phyloP scores from a whole-genome alignment of 2,113 vertebrate species.

The Hypocryptadius cinnamomeus region DNA sequence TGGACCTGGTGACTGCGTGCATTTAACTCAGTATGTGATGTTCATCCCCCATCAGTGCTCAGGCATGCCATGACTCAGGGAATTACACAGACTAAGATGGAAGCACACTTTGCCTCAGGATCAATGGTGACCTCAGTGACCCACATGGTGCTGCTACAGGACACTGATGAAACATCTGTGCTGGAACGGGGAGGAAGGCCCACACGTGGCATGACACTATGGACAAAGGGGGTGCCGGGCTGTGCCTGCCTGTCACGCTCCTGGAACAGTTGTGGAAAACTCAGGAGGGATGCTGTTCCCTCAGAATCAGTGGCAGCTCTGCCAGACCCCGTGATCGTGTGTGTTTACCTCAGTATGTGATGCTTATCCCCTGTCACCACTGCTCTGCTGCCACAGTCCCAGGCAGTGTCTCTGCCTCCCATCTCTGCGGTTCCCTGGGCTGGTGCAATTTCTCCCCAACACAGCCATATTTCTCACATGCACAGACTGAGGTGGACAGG shows the following conservation, averaged over 20 bases:
- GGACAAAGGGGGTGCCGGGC: not conserved
- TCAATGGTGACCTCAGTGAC: not conserved
- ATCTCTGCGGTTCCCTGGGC: not conserved
- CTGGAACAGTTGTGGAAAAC: not conserved
- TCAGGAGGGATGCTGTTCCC: not conserved
- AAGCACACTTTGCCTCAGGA: not conserved
- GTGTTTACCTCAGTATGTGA: not conserved
- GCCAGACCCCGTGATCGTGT: not conserved
- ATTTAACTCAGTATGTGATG: not conserved
- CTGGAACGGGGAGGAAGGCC: not conserved
- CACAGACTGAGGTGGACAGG: not conserved
- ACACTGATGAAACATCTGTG: not conserved
- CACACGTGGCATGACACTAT: not conserved
- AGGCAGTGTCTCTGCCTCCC: not conserved
- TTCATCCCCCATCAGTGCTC: not conserved
- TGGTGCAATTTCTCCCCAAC: not conserved
- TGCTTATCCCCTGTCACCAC: not conserved
- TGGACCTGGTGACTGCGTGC: rapidly evolving
- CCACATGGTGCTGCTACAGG: not conserved
- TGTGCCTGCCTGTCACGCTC: not conserved
- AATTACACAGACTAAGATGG: not conserved
- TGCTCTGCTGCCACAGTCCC: not conserved
- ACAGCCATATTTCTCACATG: not conserved
- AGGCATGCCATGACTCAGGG: not conserved
- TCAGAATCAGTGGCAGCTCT: not conserved